Evolutionary conservation across 2,797 vertebrate genomes (phyloP).

Genomic region (Eupleurogrammus muticus): DNA sequence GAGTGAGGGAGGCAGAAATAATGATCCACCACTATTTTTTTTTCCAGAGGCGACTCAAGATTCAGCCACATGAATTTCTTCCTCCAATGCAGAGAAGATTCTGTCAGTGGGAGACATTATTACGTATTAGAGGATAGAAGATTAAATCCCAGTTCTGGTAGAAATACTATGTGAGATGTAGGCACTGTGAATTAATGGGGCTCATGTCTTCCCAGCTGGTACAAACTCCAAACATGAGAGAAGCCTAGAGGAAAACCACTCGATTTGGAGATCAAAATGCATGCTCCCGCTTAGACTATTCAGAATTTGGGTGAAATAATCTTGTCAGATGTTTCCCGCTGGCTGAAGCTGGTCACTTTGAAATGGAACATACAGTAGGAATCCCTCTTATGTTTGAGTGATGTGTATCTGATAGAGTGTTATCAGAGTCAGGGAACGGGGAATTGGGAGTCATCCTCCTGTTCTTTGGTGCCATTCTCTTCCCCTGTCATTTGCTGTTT

Average conservation of each 20-base stretch:
- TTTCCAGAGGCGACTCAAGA: not conserved
- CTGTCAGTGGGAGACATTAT: slow-evolving; percentile 14
- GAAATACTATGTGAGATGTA: slow-evolving; percentile 24
- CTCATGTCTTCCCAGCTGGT: slow-evolving; percentile 54
- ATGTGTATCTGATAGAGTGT: slow-evolving; percentile 74
- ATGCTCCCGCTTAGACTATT: slow-evolving; percentile 16
- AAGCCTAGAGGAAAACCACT: slow-evolving; percentile 27
- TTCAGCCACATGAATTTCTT: not conserved
- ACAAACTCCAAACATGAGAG: slow-evolving; percentile 29
- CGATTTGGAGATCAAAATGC: slow-evolving; percentile 40
- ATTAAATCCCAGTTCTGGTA: slow-evolving; percentile 48
- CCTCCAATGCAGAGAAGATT: slow-evolving; percentile 13
- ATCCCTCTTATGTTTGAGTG: slow-evolving; percentile 56
- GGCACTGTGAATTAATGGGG: slow-evolving; percentile 51
- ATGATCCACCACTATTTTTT: not conserved
- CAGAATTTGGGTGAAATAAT: slow-evolving; percentile 23
- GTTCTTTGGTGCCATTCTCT: slow-evolving; percentile 45
- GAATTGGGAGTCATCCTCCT: slow-evolving; percentile 65
- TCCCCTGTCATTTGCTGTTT: slow-evolving; percentile 49
- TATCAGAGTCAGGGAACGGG: slow-evolving; percentile 67
- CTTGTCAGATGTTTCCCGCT: slow-evolving; percentile 42
- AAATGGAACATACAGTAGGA: slow-evolving; percentile 46
- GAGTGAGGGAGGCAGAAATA: not conserved
- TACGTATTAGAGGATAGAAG: slow-evolving; percentile 35
- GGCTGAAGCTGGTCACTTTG: slow-evolving; percentile 63